These are phyloP conservation scores for Hetaerina americana DNA, from an alignment of 1,140 invertebrate species.

Conservation along the genomic window DNA sequence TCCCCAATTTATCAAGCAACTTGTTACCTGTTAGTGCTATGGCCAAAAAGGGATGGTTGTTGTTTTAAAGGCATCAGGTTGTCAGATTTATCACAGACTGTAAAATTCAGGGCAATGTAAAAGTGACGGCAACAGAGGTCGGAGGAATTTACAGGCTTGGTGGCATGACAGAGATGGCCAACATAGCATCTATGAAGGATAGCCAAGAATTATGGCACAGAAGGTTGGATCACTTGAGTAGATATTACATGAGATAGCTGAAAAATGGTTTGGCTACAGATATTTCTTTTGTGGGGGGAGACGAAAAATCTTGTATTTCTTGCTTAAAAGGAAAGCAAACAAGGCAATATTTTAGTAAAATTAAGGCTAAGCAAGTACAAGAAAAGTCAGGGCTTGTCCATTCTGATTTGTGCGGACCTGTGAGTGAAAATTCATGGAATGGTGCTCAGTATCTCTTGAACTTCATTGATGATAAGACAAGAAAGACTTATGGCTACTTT, in stretches of 20 bases:
- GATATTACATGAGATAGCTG: no score
- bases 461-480: slow-evolving; percentile 20
- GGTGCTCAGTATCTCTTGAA: not conserved
- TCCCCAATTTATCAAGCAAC: not conserved
- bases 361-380: not conserved
- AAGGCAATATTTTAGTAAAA: not conserved
- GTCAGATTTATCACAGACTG: not conserved
- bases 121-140: not conserved
- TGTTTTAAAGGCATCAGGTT: not conserved
- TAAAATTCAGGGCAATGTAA: not conserved
- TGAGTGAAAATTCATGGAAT: not conserved
- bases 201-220: not conserved
- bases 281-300: no score
- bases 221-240: no score
- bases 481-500: slow-evolving; percentile 11
- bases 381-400: not conserved
- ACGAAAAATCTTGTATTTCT: no score
- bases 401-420: not conserved
- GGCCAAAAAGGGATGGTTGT: not conserved
- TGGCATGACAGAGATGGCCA: not conserved
- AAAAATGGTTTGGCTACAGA: no score
- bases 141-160: not conserved
- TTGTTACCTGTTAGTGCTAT: not conserved
- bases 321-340: not conserved
- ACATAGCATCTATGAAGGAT: not conserved